phyloP scores from a whole-genome alignment of 2,888 invertebrate genomes.

The Acleris cristana region DNA sequence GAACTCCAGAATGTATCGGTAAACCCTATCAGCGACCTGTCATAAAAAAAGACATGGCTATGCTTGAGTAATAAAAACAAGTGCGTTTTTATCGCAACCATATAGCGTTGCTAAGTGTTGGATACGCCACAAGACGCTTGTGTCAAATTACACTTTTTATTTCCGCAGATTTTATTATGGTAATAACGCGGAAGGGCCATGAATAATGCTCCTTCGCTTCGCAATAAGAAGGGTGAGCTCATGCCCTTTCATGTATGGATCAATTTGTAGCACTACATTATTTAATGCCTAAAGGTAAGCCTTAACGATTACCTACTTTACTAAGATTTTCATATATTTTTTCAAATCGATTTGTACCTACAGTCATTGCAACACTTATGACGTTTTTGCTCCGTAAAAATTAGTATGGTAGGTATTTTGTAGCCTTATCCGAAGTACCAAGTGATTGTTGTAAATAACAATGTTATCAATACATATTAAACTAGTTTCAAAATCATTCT shows the following conservation, averaged over 20 bases:
- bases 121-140: conserved; percentile 63
- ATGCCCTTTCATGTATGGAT: conserved; percentile 33
- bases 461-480: too few relatives aligned
- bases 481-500: too few relatives aligned
- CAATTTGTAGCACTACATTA: conserved; percentile 17
- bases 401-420: too few relatives aligned
- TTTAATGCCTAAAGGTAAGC: not conserved
- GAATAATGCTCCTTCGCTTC: conserved; percentile 57
- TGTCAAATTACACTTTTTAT: conserved; percentile 74
- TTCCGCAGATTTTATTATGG: conserved; percentile 72
- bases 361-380: too few relatives aligned
- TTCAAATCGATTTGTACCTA: too few relatives aligned
- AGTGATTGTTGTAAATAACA: too few relatives aligned
- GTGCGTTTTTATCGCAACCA: conserved; percentile 51
- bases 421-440: too few relatives aligned
- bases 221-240: conserved; percentile 43
- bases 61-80: conserved; percentile 47
- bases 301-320: too few relatives aligned
- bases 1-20: not conserved
- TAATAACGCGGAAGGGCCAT: conserved; percentile 65
- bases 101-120: conserved; percentile 56
- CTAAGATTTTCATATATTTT: too few relatives aligned
- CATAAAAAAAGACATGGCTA: conserved; percentile 37
- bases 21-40: conserved; percentile 16
- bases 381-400: too few relatives aligned